These are phyloP conservation scores for Metopia argyrocephala DNA, from an alignment of 2,888 invertebrate genomes.

Conservation along the genomic window DNA sequence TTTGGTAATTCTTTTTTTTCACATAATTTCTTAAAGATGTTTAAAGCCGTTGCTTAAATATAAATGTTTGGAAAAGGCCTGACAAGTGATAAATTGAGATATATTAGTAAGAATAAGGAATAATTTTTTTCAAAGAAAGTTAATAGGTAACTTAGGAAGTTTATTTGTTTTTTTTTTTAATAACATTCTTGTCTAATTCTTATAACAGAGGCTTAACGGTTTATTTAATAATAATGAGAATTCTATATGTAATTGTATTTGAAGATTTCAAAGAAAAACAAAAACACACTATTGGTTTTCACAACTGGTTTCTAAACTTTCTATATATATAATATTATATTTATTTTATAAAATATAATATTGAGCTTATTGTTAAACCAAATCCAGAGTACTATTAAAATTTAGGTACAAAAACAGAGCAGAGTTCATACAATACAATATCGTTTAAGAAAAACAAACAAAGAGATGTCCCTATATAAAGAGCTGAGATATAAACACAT, in stretches of 20 bases:
- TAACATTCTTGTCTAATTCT: neutral
- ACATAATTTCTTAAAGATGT: slow-evolving; percentile 28
- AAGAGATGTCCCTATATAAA: slow-evolving; percentile 61
- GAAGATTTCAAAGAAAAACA: neutral
- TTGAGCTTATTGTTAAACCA: slow-evolving; percentile 57
- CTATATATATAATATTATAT: slow-evolving; percentile 18
- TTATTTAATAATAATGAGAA: too few species aligned
- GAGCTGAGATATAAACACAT: slow-evolving; percentile 62
- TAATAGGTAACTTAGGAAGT: too few species aligned
- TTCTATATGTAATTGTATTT: neutral
- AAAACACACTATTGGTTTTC: slow-evolving; percentile 51
- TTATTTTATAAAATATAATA: slow-evolving; percentile 14
- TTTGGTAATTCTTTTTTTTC: slow-evolving; percentile 55
- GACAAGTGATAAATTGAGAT: too few species aligned
- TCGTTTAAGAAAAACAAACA: slow-evolving; percentile 31
- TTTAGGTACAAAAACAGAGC: slow-evolving; percentile 53
- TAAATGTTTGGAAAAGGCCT: too few species aligned
- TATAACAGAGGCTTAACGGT: neutral
- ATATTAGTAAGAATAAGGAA: too few species aligned
- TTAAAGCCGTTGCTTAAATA: too few species aligned
- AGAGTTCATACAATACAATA: neutral
- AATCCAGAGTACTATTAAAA: slow-evolving; percentile 56
- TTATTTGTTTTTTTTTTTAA: neutral
- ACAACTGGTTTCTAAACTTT: slow-evolving; percentile 55
- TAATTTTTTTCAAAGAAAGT: too few species aligned